Base-by-base conservation (phyloP, 2,797 vertebrate species). In the Gallinago stenura region DNA sequence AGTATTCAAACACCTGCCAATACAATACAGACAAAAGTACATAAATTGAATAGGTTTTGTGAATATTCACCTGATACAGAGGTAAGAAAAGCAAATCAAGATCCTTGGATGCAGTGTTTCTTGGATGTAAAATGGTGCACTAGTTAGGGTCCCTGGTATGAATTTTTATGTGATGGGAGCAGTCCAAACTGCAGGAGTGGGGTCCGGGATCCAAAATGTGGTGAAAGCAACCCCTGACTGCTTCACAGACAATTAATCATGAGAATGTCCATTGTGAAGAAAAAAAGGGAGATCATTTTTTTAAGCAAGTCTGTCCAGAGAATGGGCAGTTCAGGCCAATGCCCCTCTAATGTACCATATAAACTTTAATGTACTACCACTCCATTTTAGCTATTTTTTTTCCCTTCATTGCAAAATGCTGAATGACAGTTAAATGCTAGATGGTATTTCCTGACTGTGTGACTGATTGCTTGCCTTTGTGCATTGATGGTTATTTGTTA, bases 401-500 rank as follows among this genome's bases (percentile, higher is more conserved):
- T 5, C 37, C 31, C 18, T 58, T 76, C 65, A 35, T 50, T 80
- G 75, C 73, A 80, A 80, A 93, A 68, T 37, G 69, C 45, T 80
- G 82, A 91, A 80, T 92, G 68, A 71, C 73, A 83, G 69, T 35
- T 71, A 66, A 83, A 48, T 14, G 58, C 64, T 61, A 37, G 73
- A 35, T 53, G 69, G 79, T 50, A 39, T 89, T 89, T 89, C 89
- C 89, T 87, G 73, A 31, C 64, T 45, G 62, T 66, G 76, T 70
- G 77, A 60, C 77, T 86, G 77, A 85, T 89, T 65, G 88, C 82
- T 80, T 57, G 58, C 58, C 70, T 87, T 83, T 93, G 58, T 87
- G 86, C 78, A 24, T 37, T 78, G 57, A 73, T 83, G 54, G 53
- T 39, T 80, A 80, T 89, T 92, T 68, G 78, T 50, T 76, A 89